A percentile compares a stretch with the other conserved stretches of the same genome.
Evolutionary conservation across 2,113 vertebrate genomes (phyloP).

Genomic region (Sminthopsis crassicaudata): DNA sequence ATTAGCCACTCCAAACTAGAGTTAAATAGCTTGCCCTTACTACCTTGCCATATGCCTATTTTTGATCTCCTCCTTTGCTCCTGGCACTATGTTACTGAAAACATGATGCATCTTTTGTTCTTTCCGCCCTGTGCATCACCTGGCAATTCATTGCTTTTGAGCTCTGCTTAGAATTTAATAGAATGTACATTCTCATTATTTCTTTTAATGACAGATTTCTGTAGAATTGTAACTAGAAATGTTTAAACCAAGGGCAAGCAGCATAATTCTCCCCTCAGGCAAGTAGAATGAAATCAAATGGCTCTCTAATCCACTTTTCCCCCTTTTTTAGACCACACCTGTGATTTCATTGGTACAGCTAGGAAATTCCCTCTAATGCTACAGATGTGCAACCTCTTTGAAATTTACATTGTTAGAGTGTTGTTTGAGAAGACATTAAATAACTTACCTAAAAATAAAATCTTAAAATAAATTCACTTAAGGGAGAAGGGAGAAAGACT

Average conservation of each 20-base stretch:
- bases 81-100: background rate
- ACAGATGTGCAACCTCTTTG: background rate
- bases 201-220: slow-evolving; percentile 3
- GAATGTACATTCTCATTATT: background rate
- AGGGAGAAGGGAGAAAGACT: background rate
- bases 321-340: background rate
- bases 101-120: background rate
- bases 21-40: background rate
- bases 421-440: background rate
- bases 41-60: background rate
- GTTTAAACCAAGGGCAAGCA: background rate
- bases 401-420: background rate
- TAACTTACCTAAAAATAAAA: background rate
- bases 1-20: background rate
- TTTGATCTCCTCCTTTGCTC: background rate
- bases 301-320: background rate
- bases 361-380: background rate
- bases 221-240: background rate
- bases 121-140: background rate
- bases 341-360: background rate
- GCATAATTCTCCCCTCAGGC: background rate
- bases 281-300: background rate
- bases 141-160: slow-evolving; percentile 17
- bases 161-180: background rate
- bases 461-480: background rate